A percentile compares a stretch with the other conserved stretches of the same genome.
phyloP scores from a whole-genome alignment of 2,113 vertebrate genomes.

The Eolophus roseicapilla region DNA sequence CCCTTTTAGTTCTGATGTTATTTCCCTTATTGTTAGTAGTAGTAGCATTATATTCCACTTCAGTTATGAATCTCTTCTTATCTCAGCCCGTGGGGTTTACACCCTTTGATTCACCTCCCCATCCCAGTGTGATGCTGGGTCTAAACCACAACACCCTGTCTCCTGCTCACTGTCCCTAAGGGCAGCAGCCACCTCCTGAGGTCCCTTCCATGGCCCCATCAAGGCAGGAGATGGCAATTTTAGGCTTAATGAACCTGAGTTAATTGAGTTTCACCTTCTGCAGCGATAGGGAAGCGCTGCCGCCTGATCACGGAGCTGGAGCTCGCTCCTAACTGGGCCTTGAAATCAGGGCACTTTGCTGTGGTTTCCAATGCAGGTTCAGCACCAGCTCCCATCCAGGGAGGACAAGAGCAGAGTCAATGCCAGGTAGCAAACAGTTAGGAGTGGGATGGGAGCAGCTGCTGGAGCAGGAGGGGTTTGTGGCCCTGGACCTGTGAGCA shows the following conservation, averaged over 20 bases:
- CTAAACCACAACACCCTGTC: background rate
- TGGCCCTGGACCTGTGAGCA: background rate
- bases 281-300: background rate
- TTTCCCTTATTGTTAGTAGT: background rate
- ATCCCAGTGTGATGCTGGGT: background rate
- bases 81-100: background rate
- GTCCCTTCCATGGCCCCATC: background rate
- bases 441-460: background rate
- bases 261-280: constrained; percentile 59
- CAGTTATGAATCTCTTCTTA: background rate
- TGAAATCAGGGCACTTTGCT: constrained; percentile 40
- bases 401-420: constrained; percentile 8
- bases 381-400: background rate
- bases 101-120: background rate
- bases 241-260: constrained; percentile 34
- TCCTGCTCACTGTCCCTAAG: background rate
- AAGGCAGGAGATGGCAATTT: background rate
- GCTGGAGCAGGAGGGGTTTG: background rate
- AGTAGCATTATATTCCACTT: background rate
- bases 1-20: background rate
- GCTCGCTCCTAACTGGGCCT: constrained; percentile 53
- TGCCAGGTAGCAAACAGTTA: constrained; percentile 10
- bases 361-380: background rate
- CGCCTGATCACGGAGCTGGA: background rate
- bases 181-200: background rate